Percentiles rank a stretch among this genome's conserved stretches.
Evolutionary conservation across 2,113 vertebrate genomes (phyloP).

Genomic region (Nettapus auritus): DNA sequence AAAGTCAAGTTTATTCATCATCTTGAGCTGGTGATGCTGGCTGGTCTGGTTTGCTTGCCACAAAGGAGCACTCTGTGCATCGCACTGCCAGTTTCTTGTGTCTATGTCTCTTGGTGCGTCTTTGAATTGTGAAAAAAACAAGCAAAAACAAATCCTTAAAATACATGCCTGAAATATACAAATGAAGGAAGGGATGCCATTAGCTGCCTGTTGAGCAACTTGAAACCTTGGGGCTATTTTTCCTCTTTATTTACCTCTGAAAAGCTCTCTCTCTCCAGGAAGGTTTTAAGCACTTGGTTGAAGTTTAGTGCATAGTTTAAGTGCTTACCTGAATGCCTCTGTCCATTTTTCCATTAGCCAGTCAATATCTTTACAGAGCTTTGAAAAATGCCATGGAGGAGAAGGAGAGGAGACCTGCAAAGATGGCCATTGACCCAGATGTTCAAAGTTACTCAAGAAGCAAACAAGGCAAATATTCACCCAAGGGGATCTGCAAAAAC

Average conservation of each 20-base stretch:
- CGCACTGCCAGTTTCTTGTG: background rate
- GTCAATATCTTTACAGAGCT: background rate
- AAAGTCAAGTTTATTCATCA: background rate
- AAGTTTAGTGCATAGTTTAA: background rate
- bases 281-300: background rate
- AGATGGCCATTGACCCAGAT: background rate
- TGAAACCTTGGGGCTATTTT: background rate
- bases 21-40: background rate
- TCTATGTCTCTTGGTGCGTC: rapidly evolving
- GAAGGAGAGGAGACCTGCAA: background rate
- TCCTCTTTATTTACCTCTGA: background rate
- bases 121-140: background rate
- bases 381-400: background rate
- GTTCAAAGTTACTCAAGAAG: background rate
- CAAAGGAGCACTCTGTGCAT: rapidly evolving
- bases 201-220: background rate
- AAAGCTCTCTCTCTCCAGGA: background rate
- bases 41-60: background rate
- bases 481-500: background rate
- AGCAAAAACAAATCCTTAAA: background rate
- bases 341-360: background rate
- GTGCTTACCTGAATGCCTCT: background rate
- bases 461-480: background rate
- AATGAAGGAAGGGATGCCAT: background rate
- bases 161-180: background rate